Percentiles rank a stretch among this genome's conserved stretches.
Evolutionary conservation across 2,113 vertebrate species (phyloP).

Genomic region (Carlito syrichta): DNA sequence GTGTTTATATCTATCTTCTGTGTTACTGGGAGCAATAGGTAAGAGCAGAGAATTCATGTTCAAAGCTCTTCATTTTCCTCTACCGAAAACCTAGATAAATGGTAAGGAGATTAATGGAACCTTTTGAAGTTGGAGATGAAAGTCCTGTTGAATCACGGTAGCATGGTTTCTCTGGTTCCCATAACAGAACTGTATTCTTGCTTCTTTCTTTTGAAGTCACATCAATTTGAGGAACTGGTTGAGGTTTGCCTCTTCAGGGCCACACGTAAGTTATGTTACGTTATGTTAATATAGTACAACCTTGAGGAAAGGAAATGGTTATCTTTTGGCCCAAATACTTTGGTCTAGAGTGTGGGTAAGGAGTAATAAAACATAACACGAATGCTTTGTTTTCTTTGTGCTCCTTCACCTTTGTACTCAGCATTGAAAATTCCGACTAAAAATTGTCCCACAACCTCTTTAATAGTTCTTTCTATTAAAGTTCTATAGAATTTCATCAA

Average conservation of each 20-base stretch:
- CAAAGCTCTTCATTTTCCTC: conserved; percentile 30
- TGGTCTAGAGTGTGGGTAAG: background rate
- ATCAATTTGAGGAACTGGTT: conserved; percentile 4
- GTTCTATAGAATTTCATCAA: background rate
- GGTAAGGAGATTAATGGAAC: conserved; percentile 13
- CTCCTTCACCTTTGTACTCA: background rate
- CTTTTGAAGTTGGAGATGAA: conserved; percentile 42
- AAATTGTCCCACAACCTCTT: background rate
- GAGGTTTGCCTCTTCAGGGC: background rate
- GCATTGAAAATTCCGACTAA: conserved; percentile 8
- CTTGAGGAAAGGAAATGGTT: conserved; percentile 16
- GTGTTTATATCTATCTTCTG: background rate
- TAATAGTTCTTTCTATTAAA: too few species aligned
- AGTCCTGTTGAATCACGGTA: conserved; percentile 32
- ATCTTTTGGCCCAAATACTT: background rate
- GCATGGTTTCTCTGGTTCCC: background rate
- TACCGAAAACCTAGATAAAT: background rate
- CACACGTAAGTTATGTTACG: conserved; percentile 6
- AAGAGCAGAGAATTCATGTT: background rate
- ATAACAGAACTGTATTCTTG: background rate
- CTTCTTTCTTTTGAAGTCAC: conserved; percentile 42
- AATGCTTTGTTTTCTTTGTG: background rate
- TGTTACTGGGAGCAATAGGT: background rate
- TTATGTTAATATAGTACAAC: conserved; percentile 18
- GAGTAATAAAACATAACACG: background rate